Percentiles rank a stretch among this genome's conserved stretches.
Conservation (phyloP, 2,888 invertebrate species). For the Amorpha juglandis region DNA sequence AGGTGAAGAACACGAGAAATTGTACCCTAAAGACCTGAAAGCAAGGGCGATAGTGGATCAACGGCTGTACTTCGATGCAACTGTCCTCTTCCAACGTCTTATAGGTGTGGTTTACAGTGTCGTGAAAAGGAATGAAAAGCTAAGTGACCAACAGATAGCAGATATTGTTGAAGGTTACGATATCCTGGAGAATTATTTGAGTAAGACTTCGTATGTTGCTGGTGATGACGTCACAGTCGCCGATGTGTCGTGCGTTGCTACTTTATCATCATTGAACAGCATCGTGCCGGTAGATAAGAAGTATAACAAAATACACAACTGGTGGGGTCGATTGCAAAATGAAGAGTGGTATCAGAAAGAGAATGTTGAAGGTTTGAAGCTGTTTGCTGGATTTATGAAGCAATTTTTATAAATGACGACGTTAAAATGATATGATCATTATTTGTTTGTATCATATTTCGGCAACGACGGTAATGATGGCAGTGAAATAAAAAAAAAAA, state of each 20-base stretch:
- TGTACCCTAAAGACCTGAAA: slow-evolving; percentile 51
- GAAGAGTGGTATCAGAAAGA: slow-evolving; percentile 50
- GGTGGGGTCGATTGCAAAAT: slow-evolving; percentile 48
- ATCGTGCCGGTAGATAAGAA: slow-evolving; percentile 46
- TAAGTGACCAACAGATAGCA: slow-evolving; percentile 40
- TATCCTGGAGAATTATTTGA: slow-evolving; percentile 52
- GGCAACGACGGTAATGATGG: too few species aligned
- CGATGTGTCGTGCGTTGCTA: slow-evolving; percentile 56
- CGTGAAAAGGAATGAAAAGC: slow-evolving; percentile 35
- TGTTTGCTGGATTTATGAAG: slow-evolving; percentile 44
- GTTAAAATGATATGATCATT: not conserved
- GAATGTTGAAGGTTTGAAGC: slow-evolving; percentile 48
- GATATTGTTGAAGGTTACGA: slow-evolving; percentile 53
- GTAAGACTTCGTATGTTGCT: slow-evolving; percentile 44
- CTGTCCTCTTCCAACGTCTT: slow-evolving; percentile 53
- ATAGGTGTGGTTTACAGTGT: slow-evolving; percentile 44
- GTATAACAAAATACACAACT: slow-evolving; percentile 43
- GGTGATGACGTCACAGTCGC: slow-evolving; percentile 52
- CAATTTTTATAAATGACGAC: slow-evolving; percentile 36
- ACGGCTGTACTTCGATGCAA: slow-evolving; percentile 54
- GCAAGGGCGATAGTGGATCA: slow-evolving; percentile 51
- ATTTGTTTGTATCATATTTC: not conserved
- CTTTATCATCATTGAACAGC: slow-evolving; percentile 49
- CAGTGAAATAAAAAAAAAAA: too few species aligned
- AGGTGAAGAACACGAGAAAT: slow-evolving; percentile 35